Evolutionary conservation across 2,113 vertebrate species (phyloP), one percentile per base, ranked within the genome.

Genomic region (Tragulus kanchil): DNA sequence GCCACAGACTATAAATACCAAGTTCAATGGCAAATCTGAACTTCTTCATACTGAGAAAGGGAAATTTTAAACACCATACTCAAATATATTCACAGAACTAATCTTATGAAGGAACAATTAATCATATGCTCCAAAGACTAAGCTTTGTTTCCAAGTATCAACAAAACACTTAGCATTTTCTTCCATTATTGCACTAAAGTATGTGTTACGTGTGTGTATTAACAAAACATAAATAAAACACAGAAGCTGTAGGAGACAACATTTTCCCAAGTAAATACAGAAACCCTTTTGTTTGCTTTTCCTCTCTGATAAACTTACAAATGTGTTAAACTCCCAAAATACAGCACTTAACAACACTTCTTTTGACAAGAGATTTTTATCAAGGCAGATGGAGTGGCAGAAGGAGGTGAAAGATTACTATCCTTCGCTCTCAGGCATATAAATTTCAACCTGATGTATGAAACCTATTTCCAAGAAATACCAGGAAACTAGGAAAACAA

Each of bases 401-500:
- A 97, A 93, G 78, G 61, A 85, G 78, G 69, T 87, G 6, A 89
- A 95, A 95, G 42, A 91, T 85, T 52, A 94, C 65, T 94, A 77
- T 61, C 48, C 31, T 90, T 65, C 93, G 64, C 71, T 62, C 56
- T 92, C 79, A 71, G 61, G 87, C 56, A 95, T 64, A 50, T 54
- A 81, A 61, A 61, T 89, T 62, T 31, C 71, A 92, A 16, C 42
- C 50, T 64, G 4, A 93, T 85, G 16, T 83, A 92, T 67, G 67
- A 97, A 92, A 94, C 3, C 2, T 65, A 65, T 65, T 82, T 85
- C 86, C 58, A 95, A 95, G 21, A 95, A 96, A 92, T 56, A 71
- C 16, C 16, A 82, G 45, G 5, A 92, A 83, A 78, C 65, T 73
- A 85, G 26, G 25, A 86, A 89, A 97, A 95, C 12, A 88, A 79